A percentile compares a stretch with the other conserved stretches of the same genome.
Conservation (phyloP, 2,888 invertebrate species). For the Smittia sp. region DNA sequence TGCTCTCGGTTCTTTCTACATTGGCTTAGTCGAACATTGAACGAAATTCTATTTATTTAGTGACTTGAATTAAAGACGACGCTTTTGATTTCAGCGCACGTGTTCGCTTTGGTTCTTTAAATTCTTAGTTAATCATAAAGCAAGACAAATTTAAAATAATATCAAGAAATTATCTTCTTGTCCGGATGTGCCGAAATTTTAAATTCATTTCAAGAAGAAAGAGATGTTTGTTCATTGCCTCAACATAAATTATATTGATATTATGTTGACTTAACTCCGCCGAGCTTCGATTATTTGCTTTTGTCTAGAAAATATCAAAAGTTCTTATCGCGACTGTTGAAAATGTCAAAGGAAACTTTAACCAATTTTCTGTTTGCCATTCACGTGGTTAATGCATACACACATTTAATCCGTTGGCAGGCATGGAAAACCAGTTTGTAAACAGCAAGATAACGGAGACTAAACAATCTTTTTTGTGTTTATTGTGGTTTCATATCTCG, state of each 20-base stretch:
- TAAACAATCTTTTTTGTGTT: slow-evolving; percentile 22
- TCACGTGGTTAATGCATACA: slow-evolving; percentile 11
- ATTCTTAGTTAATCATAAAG: too few relatives aligned
- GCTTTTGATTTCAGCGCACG: too few relatives aligned
- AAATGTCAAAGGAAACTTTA: slow-evolving; percentile 18
- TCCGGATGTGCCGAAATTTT: too few relatives aligned
- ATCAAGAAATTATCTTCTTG: too few relatives aligned
- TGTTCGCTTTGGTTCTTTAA: too few relatives aligned
- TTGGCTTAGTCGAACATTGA: too few relatives aligned
- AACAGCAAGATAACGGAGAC: background rate
- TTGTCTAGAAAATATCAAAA: background rate
- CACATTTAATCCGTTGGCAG: slow-evolving; percentile 14
- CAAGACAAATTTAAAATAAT: too few relatives aligned
- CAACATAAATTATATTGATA: background rate
- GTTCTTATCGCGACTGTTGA: background rate
- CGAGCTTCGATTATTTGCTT: slow-evolving; percentile 12
- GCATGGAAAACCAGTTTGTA: slow-evolving; percentile 14
- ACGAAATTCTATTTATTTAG: too few relatives aligned
- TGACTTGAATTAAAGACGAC: too few relatives aligned
- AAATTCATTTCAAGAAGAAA: too few relatives aligned
- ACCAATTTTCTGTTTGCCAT: slow-evolving; percentile 9
- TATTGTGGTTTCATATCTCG: slow-evolving; percentile 38
- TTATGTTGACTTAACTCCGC: background rate
- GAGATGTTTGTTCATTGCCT: background rate
- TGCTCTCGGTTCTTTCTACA: background rate